These are phyloP conservation scores for Oegoconia quadripuncta DNA, from an alignment of 2,888 invertebrate genomes.

Conservation along the genomic window DNA sequence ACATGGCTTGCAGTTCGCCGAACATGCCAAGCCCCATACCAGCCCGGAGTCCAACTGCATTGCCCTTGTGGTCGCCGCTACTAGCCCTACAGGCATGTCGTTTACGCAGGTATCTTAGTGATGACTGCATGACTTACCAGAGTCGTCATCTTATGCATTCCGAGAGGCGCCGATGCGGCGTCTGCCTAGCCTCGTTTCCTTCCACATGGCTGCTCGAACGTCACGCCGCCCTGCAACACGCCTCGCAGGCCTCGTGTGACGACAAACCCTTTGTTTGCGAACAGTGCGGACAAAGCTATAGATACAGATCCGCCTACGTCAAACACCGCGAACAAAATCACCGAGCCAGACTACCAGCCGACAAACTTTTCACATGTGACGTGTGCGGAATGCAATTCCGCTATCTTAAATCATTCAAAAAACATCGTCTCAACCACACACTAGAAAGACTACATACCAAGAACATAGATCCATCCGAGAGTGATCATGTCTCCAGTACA, in stretches of 20 bases:
- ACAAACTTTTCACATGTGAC: slow-evolving; percentile 93
- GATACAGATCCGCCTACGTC: slow-evolving; percentile 87
- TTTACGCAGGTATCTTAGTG: slow-evolving; percentile 70
- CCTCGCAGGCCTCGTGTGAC: slow-evolving; percentile 81
- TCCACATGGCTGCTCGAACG: slow-evolving; percentile 93
- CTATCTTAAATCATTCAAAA: slow-evolving; percentile 93
- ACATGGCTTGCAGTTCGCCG: slow-evolving; percentile 58
- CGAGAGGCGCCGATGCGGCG: slow-evolving; percentile 84
- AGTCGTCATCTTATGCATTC: slow-evolving; percentile 55
- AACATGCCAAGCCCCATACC: slow-evolving; percentile 53
- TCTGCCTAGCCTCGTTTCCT: slow-evolving; percentile 92
- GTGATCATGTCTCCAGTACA: slow-evolving; percentile 85
- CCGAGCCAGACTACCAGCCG: slow-evolving; percentile 90
- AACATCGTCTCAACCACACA: slow-evolving; percentile 92
- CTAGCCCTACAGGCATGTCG: slow-evolving; percentile 70
- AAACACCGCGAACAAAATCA: slow-evolving; percentile 93
- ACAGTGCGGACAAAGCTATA: slow-evolving; percentile 94
- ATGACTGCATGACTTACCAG: slow-evolving; percentile 71
- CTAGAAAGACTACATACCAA: slow-evolving; percentile 89
- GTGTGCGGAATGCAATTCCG: slow-evolving; percentile 96
- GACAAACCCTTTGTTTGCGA: slow-evolving; percentile 95
- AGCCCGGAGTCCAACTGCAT: slow-evolving; percentile 53
- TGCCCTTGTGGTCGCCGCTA: slow-evolving; percentile 70
- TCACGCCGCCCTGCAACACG: slow-evolving; percentile 91
- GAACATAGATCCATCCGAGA: slow-evolving; percentile 69